Base-by-base conservation (phyloP, 92 coral and sea anemone genomes). In the Plumapathes pennacea region DNA sequence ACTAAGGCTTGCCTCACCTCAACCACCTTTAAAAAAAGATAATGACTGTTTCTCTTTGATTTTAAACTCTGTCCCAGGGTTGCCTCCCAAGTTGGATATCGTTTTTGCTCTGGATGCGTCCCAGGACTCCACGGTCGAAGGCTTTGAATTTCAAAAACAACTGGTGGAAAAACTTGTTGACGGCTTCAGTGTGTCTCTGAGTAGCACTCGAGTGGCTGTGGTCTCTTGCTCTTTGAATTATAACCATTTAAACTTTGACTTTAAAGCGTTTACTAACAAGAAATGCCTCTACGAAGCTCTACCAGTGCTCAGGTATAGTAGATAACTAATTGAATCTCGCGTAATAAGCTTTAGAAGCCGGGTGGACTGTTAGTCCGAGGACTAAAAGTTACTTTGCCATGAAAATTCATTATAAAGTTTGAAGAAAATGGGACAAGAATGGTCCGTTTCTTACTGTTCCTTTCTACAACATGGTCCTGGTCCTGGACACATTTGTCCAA, bases 181-280 rank as follows among this genome's bases (percentile, higher is more conserved):
- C 5, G 68, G 60, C 6, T 75, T 75, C 46, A 75, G 75, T 18
- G 46, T 75, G 7, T 64, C 82, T 13, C 82, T 60, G 13, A 75
- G 75, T 50, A 42, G 39, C 34, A 33, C 74, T 3, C 45, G 82
- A 62, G 75, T 63, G 17, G 64, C 82, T 19, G 55, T 75, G 20
- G 82, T 57, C 23, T 75, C 82, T 5, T 75, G 82, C 19, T 17
- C 68, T 4, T 33, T 44, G 28, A 26, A 6, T 7, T 65, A 63
- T 22, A 32, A 26, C 0, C 69, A 75, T 38, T 47, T 75, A 27
- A 75, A 75, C 25, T 75, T 75, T 25, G 32, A 18, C 57, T 34
- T 75, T 15, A 24, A 46, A 10, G 14, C 19, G 3, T 37, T 20
- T 25, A 69, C 57, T 25, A 75, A 75, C 51, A 75, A 75, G 62